A percentile compares a stretch with the other conserved stretches of the same genome.
Conservation (phyloP, 30 jellyfish, hydroid and myxozoan genomes). For the Turritopsis dohrnii region DNA sequence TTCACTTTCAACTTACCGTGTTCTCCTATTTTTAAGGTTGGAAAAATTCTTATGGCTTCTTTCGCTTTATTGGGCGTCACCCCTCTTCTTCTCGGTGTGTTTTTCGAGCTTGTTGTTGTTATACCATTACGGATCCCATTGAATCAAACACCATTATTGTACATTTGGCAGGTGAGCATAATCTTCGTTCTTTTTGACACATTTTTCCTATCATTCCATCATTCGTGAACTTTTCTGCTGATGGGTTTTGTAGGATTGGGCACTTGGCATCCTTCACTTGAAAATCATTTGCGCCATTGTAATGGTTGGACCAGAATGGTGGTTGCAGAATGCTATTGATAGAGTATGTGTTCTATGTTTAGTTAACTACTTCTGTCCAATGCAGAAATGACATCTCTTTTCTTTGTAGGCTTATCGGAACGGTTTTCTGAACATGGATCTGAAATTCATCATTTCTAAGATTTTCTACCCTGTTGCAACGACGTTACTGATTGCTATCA, state of each 20-base stretch:
- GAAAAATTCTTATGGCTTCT: constrained; percentile 38
- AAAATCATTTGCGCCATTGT: constrained; percentile 79
- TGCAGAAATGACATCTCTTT: background rate
- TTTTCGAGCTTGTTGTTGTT: constrained; percentile 79
- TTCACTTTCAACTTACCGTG: background rate
- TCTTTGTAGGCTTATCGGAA: constrained; percentile 69
- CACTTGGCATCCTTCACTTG: constrained; percentile 85
- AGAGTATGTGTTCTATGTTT: constrained; percentile 34
- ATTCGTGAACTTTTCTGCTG: background rate
- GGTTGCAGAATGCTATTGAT: constrained; percentile 80
- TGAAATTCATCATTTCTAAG: constrained; percentile 39
- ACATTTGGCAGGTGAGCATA: constrained; percentile 74
- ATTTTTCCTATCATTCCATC: background rate
- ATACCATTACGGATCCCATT: constrained; percentile 83
- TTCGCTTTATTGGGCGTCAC: constrained; percentile 58
- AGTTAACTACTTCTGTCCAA: background rate
- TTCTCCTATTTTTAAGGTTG: constrained; percentile 28
- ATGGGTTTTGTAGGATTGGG: constrained; percentile 70
- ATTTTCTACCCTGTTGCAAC: constrained; percentile 68
- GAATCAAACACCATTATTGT: constrained; percentile 84
- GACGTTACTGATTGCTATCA: constrained; percentile 48
- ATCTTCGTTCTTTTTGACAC: background rate
- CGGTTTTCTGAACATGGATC: constrained; percentile 69
- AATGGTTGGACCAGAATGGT: constrained; percentile 96
- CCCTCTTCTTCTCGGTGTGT: constrained; percentile 79